Evolutionary conservation across 2,888 invertebrate species (phyloP).

Genomic region (Melieria picta): DNA sequence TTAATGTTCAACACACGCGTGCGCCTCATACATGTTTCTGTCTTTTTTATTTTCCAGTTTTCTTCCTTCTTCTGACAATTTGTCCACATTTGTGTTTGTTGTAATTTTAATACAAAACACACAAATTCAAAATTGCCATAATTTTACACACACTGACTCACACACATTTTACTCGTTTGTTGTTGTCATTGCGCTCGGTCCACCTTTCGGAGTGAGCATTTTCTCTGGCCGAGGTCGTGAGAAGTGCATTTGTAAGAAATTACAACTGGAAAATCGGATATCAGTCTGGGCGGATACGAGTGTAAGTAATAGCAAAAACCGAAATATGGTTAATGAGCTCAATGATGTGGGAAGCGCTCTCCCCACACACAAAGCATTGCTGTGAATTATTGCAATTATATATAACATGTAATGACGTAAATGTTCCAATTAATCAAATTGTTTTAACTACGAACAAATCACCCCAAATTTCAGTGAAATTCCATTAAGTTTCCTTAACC

Average conservation of each 20-base stretch:
- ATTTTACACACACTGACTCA: constrained; percentile 20
- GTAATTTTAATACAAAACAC: constrained; percentile 3
- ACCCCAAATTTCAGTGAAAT: too few relatives aligned
- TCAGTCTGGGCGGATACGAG: background rate
- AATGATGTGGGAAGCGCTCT: too few relatives aligned
- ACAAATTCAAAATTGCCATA: constrained; percentile 22
- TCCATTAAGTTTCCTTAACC: too few relatives aligned
- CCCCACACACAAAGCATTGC: too few relatives aligned
- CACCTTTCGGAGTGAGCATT: background rate
- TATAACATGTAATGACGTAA: too few relatives aligned
- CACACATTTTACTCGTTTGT: background rate
- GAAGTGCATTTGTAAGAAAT: constrained; percentile 35
- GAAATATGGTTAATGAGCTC: too few relatives aligned
- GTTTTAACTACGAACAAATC: too few relatives aligned
- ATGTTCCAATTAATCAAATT: too few relatives aligned
- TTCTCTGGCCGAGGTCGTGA: constrained; percentile 51
- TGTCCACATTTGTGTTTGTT: background rate
- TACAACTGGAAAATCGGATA: constrained; percentile 15
- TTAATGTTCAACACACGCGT: constrained; percentile 18
- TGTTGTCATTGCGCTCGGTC: background rate
- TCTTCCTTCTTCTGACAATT: background rate
- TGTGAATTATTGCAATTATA: too few relatives aligned
- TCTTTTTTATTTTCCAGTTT: constrained; percentile 2
- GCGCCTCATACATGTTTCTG: constrained; percentile 21
- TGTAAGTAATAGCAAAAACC: background rate